Evolutionary conservation across 2,797 vertebrate species (phyloP), one percentile per base, ranked within the genome.

Genomic region (Leptoclinus maculatus): DNA sequence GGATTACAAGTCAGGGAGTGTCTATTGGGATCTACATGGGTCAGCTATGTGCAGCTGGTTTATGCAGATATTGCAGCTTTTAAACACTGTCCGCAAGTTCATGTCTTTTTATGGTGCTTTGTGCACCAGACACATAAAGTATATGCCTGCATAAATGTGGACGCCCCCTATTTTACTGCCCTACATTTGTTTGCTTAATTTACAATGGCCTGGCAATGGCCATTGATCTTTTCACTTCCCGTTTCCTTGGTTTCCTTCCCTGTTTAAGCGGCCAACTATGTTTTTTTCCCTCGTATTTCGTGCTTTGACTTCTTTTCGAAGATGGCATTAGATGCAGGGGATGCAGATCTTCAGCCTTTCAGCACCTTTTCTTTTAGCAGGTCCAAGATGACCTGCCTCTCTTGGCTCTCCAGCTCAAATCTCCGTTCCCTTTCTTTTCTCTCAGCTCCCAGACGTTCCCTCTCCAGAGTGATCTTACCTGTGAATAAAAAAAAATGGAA

Each of bases 381-480:
- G 76, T 95, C 94, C 67, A 96, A 76, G 80, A 96, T 95, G 71
- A 96, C 94, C 88, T 95, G 94, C 67, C 95, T 93, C 89, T 96
- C 95, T 73, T 95, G 95, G 73, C 95, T 95, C 91, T 95, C 95
- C 62, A 96, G 90, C 80, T 95, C 95, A 79, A 96, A 96, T 29
- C 95, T 90, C 14, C 91, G 85, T 79, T 95, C 95, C 51, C 93
- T 90, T 78, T 96, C 95, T 83, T 92, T 95, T 76, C 92, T 92
- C 82, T 95, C 95, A 0, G 91, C 93, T 51, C 89, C 94, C 38
- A 95, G 89, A 56, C 95, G 92, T 81, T 95, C 95, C 45, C 94
- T 89, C 86, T 95, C 95, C 90, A 95, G 80, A 23, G 91, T 73
- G 6, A 96, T 96, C 74, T 95, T 95, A 91, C 91, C 93, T 94